A percentile compares a stretch with the other conserved stretches of the same genome.
These are phyloP conservation scores for Tetrapedia diversipes DNA, from an alignment of 2,888 invertebrate species.

Conservation along the genomic window DNA sequence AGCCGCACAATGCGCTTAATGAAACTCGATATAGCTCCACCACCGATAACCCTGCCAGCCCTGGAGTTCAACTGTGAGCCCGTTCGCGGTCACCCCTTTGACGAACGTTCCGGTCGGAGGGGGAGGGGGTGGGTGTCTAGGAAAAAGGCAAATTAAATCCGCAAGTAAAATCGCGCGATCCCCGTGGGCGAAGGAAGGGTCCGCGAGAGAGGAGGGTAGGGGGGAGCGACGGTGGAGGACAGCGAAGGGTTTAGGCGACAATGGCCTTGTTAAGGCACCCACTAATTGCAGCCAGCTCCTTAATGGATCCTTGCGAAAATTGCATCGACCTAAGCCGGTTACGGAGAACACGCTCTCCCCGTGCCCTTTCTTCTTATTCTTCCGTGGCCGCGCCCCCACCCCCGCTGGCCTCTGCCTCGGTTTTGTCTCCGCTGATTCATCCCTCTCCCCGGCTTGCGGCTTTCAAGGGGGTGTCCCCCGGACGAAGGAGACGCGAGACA, in stretches of 20 bases:
- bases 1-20: constrained; percentile 74
- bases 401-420: background rate
- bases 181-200: background rate
- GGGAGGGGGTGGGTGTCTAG: constrained; percentile 41
- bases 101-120: constrained; percentile 45
- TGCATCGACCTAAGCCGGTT: constrained; percentile 75
- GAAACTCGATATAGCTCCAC: constrained; percentile 73
- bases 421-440: constrained; percentile 45
- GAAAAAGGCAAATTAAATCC: constrained; percentile 74
- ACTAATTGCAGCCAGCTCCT: constrained; percentile 76
- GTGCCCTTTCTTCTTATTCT: constrained; percentile 52
- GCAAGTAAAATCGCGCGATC: constrained; percentile 67
- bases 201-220: background rate
- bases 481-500: constrained; percentile 1
- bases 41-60: constrained; percentile 63
- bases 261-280: constrained; percentile 76
- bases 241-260: constrained; percentile 67
- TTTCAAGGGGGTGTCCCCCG: constrained; percentile 21
- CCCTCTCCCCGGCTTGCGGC: constrained; percentile 25
- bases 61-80: constrained; percentile 41
- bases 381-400: background rate
- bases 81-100: constrained; percentile 62
- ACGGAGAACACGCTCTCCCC: constrained; percentile 55
- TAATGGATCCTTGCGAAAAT: constrained; percentile 78
- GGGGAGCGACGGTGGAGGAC: constrained; percentile 39